These are phyloP conservation scores for Cataglyphis hispanica DNA, from an alignment of 1,140 invertebrate genomes.

Conservation along the genomic window DNA sequence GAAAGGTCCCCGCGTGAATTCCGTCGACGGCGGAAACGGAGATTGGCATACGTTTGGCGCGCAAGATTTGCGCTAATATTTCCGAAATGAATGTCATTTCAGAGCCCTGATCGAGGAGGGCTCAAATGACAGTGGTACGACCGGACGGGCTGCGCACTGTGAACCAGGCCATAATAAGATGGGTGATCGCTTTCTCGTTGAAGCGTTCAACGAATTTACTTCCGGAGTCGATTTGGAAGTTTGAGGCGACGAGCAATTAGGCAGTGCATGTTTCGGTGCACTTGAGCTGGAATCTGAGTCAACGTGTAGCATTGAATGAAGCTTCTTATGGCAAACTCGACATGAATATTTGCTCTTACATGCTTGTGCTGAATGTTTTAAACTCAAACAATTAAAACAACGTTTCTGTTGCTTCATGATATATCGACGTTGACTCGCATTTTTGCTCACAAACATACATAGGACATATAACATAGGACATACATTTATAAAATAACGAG, in stretches of 20 bases:
- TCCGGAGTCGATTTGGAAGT: fast-evolving
- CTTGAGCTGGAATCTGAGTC: no score
- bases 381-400: neutral
- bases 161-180: neutral
- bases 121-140: neutral
- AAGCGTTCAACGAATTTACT: no score
- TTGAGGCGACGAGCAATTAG: no score
- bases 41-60: neutral
- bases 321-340: no score
- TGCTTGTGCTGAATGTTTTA: neutral
- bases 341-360: neutral
- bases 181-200: no score
- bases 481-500: neutral
- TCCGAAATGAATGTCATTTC: neutral
- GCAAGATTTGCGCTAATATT: neutral
- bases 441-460: neutral
- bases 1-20: neutral
- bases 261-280: fast-evolving
- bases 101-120: neutral
- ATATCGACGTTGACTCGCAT: neutral
- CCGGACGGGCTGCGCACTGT: neutral
- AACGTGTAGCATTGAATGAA: no score
- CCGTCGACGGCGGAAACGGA: neutral
- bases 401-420: neutral
- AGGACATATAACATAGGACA: no score